A percentile compares a stretch with the other conserved stretches of the same genome.
Conservation (phyloP, 2,797 vertebrate species). For the Bradypodion ventrale region DNA sequence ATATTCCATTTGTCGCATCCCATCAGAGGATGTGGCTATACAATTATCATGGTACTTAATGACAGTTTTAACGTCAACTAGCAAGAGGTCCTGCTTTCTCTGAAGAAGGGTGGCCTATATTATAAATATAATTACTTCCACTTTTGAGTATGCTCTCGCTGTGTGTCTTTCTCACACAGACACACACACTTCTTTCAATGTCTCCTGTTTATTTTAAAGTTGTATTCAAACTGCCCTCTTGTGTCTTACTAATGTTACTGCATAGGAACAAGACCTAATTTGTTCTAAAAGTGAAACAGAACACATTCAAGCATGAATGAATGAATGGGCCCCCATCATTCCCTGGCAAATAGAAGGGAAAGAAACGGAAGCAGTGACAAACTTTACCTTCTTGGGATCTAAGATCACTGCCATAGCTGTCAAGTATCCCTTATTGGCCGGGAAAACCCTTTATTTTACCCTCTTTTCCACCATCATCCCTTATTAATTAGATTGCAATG, state of each 20-base stretch:
- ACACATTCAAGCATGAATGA: background rate
- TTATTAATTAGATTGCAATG: too few relatives aligned
- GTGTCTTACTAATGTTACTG: conserved; percentile 26
- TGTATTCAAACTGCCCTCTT: conserved; percentile 55
- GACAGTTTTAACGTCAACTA: background rate
- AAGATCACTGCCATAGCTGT: too few relatives aligned
- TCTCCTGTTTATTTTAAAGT: background rate
- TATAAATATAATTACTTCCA: background rate
- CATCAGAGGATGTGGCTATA: background rate
- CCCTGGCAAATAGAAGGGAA: too few relatives aligned
- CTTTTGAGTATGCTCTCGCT: too few relatives aligned
- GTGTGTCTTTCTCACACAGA: too few relatives aligned
- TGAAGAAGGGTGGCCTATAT: background rate
- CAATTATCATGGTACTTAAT: background rate
- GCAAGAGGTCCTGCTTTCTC: background rate
- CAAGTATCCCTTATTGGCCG: too few relatives aligned
- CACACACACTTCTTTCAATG: background rate
- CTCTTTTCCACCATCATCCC: too few relatives aligned
- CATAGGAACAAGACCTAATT: background rate
- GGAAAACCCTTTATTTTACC: too few relatives aligned
- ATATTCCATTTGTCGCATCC: background rate
- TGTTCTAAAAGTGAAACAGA: background rate
- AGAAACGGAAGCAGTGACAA: too few relatives aligned
- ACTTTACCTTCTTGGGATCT: too few relatives aligned
- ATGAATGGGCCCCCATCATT: too few relatives aligned